Conservation (phyloP, 2,797 vertebrate species). For the Sebastes hubbsi region DNA sequence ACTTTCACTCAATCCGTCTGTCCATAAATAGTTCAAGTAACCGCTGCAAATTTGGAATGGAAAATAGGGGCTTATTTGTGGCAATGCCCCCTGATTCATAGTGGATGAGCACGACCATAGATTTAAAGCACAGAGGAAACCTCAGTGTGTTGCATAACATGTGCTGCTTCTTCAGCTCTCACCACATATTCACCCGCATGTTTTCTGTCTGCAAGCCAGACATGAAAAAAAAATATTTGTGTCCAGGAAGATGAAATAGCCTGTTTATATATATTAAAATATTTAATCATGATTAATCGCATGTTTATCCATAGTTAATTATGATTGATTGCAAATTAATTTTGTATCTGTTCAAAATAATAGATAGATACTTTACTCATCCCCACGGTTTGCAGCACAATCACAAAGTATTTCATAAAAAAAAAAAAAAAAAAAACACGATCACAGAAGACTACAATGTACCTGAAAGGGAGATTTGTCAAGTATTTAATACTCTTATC, state of each 20-base stretch:
- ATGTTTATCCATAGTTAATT: too few species aligned
- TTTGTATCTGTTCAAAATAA: too few species aligned
- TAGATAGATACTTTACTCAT: too few species aligned
- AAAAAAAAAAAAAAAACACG: too few species aligned
- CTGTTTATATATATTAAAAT: neutral
- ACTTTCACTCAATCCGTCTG: constrained; percentile 27
- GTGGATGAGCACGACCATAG: constrained; percentile 19
- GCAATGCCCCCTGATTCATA: constrained; percentile 23
- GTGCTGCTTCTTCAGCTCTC: constrained; percentile 22
- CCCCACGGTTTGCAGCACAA: too few species aligned
- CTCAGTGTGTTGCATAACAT: neutral
- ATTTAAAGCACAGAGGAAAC: constrained; percentile 33
- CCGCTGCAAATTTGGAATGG: constrained; percentile 30
- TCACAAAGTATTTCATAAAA: too few species aligned
- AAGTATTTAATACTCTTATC: too few species aligned
- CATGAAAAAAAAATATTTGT: constrained; percentile 57
- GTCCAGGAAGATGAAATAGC: constrained; percentile 30
- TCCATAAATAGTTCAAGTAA: constrained; percentile 43
- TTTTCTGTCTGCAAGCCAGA: constrained; percentile 33
- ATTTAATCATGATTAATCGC: too few species aligned
- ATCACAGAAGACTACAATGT: too few species aligned
- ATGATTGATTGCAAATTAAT: too few species aligned
- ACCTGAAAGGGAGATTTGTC: too few species aligned
- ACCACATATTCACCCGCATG: constrained; percentile 26
- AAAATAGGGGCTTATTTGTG: constrained; percentile 11